Conservation (phyloP, 2,113 vertebrate species). For the Thryonomys swinderianus region DNA sequence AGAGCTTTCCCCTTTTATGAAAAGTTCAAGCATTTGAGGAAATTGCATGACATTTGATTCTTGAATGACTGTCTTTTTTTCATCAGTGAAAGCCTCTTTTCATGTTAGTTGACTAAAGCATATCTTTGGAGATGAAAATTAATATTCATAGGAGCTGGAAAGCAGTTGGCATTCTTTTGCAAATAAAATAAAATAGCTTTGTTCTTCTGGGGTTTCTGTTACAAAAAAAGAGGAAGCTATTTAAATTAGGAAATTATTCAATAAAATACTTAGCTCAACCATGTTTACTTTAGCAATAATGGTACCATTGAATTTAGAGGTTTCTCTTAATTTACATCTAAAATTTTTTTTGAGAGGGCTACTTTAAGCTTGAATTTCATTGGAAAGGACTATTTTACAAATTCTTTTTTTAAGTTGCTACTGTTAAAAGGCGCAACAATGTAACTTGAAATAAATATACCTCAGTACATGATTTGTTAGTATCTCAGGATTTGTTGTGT, state of each 20-base stretch:
- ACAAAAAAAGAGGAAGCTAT: constrained; percentile 26
- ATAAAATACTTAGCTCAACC: constrained; percentile 15
- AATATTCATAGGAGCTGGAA: constrained; percentile 71
- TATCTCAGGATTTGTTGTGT: background rate
- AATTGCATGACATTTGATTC: constrained; percentile 64
- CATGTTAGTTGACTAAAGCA: constrained; percentile 36
- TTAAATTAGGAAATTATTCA: constrained; percentile 60
- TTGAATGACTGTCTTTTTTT: constrained; percentile 41
- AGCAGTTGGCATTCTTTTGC: constrained; percentile 60
- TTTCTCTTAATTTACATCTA: constrained; percentile 14
- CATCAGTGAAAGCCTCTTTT: constrained; percentile 60
- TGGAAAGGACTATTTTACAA: constrained; percentile 35
- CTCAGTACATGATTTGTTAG: too few species aligned
- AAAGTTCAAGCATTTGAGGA: constrained; percentile 66
- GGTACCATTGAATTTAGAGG: background rate
- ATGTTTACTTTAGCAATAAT: constrained; percentile 46
- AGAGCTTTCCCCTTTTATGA: constrained; percentile 29
- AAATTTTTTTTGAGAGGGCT: constrained; percentile 9
- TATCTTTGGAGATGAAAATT: constrained; percentile 70
- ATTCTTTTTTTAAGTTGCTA: constrained; percentile 23
- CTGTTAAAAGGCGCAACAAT: background rate
- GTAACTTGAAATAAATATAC: constrained; percentile 48
- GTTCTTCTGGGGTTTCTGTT: constrained; percentile 58
- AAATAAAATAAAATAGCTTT: constrained; percentile 74
- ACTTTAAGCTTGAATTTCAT: background rate